Evolutionary conservation across 2,113 vertebrate species (phyloP).

Genomic region (Callipepla squamata): DNA sequence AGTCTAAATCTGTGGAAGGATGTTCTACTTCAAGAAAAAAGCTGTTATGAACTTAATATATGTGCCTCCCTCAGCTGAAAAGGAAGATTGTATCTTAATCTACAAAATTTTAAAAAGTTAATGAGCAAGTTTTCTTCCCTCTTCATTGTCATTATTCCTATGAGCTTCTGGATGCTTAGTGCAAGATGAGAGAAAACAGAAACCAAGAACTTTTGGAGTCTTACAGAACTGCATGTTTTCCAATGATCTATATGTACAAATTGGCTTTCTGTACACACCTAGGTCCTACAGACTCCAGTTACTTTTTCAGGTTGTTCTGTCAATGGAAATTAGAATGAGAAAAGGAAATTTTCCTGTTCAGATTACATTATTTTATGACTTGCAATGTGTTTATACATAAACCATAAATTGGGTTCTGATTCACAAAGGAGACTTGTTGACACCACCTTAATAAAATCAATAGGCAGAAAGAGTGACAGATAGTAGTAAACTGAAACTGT

Average conservation of each 20-base stretch:
- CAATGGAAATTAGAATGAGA: neutral
- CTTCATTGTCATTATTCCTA: neutral
- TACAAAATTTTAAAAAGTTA: neutral
- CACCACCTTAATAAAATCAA: neutral
- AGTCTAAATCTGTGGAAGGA: neutral
- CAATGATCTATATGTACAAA: neutral
- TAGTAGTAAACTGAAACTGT: neutral
- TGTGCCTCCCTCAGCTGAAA: neutral
- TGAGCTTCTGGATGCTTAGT: neutral
- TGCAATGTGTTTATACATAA: neutral
- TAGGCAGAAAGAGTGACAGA: neutral
- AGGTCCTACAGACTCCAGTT: neutral
- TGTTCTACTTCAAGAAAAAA: neutral
- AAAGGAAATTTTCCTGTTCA: neutral
- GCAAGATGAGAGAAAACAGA: too few relatives aligned
- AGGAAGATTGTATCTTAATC: fast-evolving
- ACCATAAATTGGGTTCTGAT: neutral
- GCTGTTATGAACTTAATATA: neutral
- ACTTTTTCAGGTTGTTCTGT: neutral
- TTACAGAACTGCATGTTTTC: neutral
- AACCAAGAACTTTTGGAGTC: neutral
- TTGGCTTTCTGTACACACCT: neutral
- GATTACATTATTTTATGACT: neutral
- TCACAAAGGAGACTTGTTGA: neutral
- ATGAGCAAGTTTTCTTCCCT: neutral